Percentiles rank a stretch among this genome's conserved stretches.
phyloP scores from a whole-genome alignment of 2,797 vertebrate species.

The Parotocinclus haroldoi region DNA sequence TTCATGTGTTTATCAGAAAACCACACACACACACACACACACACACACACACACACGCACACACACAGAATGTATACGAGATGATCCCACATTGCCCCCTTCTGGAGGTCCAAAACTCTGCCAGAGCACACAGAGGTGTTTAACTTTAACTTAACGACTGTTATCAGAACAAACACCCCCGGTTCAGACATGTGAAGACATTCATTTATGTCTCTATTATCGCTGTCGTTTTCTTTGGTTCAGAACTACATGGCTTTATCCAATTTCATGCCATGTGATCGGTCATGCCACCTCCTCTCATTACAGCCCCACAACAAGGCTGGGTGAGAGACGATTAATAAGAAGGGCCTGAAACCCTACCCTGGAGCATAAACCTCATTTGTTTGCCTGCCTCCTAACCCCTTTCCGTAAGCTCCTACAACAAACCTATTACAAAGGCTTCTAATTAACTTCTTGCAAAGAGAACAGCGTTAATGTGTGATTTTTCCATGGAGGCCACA shows the following conservation, averaged over 20 bases:
- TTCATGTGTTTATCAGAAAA: slow-evolving; percentile 53
- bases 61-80: not conserved
- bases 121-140: not conserved
- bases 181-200: not conserved
- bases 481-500: slow-evolving; percentile 18
- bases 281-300: not conserved
- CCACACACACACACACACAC: not conserved
- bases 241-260: not conserved
- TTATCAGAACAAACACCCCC: slow-evolving; percentile 2
- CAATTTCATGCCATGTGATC: not conserved
- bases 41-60: slow-evolving; percentile 18
- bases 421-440: slow-evolving; percentile 21
- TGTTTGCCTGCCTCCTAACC: slow-evolving; percentile 5
- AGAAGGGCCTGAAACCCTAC: not conserved
- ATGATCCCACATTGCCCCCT: slow-evolving; percentile 49
- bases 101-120: slow-evolving; percentile 2
- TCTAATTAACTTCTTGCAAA: slow-evolving; percentile 38
- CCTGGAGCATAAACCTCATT: slow-evolving; percentile 16
- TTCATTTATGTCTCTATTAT: slow-evolving; percentile 21
- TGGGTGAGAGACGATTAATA: slow-evolving; percentile 2
- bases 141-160: slow-evolving; percentile 6
- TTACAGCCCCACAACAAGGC: not conserved
- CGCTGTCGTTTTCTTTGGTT: not conserved
- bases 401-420: slow-evolving; percentile 21
- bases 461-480: slow-evolving; percentile 22